Percentiles rank a stretch among this genome's conserved stretches.
Conservation (phyloP, 2,888 invertebrate genomes). For the Eucera pruinosa region DNA sequence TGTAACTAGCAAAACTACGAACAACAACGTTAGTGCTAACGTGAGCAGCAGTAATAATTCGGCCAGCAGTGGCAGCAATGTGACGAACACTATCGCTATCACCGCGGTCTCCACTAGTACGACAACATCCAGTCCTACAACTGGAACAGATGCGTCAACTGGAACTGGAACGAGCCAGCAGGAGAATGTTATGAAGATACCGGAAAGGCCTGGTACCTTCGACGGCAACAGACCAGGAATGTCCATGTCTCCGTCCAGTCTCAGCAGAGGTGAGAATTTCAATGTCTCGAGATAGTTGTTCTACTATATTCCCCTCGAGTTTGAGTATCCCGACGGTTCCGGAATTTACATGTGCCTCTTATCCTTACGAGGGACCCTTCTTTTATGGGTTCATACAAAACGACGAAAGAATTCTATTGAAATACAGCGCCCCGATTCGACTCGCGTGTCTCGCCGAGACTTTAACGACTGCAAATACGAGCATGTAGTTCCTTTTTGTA, state of each 20-base stretch:
- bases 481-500: too few species aligned
- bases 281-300: too few species aligned
- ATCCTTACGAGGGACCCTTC: background rate
- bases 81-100: constrained; percentile 65
- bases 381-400: background rate
- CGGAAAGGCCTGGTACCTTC: constrained; percentile 77
- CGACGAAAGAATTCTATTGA: background rate
- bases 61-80: constrained; percentile 52
- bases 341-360: background rate
- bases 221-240: constrained; percentile 81
- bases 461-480: constrained; percentile 44
- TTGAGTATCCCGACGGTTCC: background rate
- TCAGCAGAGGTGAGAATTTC: constrained; percentile 89
- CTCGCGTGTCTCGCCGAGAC: constrained; percentile 32
- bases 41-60: constrained; percentile 48
- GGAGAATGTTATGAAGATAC: constrained; percentile 78
- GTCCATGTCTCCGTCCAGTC: constrained; percentile 90
- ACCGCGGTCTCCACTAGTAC: constrained; percentile 76
- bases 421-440: background rate
- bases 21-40: constrained; percentile 56
- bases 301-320: constrained; percentile 28
- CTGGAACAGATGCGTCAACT: constrained; percentile 75
- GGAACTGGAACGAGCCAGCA: constrained; percentile 74
- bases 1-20: constrained; percentile 60
- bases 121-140: constrained; percentile 75